Evolutionary conservation across 2,888 invertebrate genomes (phyloP), one percentile per base, ranked within the genome.

Genomic region (Drymonia ruficornis): DNA sequence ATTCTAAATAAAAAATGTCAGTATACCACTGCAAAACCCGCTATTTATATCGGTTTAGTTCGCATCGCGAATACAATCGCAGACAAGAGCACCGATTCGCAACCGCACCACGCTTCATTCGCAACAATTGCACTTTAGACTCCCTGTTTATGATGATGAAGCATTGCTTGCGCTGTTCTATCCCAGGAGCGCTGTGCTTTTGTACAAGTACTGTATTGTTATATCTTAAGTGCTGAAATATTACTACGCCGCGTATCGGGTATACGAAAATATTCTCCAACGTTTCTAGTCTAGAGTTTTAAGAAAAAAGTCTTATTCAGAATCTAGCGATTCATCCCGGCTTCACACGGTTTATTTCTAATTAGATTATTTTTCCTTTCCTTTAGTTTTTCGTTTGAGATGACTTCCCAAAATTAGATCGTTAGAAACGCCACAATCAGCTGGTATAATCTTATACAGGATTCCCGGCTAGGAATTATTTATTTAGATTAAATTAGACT

Each of bases 141-240:
- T 74, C 61, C 75, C 70, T 72, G 74, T 75, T 78, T 83, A 74
- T 76, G 77, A 83, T 81, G 82, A 84, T 84, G 86, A 87, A 84
- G 84, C 73, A 86, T 84, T 76, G 80, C 84, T 78, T 75, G 70
- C 75, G 78, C 71, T 77, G 76, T 76, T 80, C 79, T 80, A 83
- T 82, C 87, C 85, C 81, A 78, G 75, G 70, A 76, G 78, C 76
- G 78, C 80, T 86, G 84, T 83, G 83, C 86, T 84, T 80, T 36
- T 86, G 73, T 76, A 77, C 76, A 76, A 79, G 78, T 77, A 74
- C 67, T 75, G 84, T 85, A 88, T 88, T 89, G 90, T 91, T 90
- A 88, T 90, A 90, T 89, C 89, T 87, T 71, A 72, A 87, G 86
- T 81, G 84, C 80, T 90, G 86, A 90, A 87, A 90, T 89, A 91